Conservation (phyloP, 1,140 invertebrate species). For the Dolichoris vasculosae region DNA sequence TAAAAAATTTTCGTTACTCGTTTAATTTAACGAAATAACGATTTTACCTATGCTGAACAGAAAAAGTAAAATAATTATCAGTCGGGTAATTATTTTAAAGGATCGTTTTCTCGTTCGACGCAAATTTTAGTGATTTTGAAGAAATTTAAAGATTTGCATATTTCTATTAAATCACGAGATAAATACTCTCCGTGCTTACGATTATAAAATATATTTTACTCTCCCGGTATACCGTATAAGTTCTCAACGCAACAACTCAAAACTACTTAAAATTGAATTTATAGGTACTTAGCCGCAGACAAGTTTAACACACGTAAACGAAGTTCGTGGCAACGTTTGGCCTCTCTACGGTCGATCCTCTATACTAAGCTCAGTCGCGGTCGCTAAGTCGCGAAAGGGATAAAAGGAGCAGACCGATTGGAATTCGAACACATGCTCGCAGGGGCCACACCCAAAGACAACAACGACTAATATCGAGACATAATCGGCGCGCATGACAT, state of each 20-base stretch:
- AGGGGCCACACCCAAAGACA: conserved; percentile 34
- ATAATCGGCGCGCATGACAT: conserved; percentile 26
- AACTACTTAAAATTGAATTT: conserved; percentile 8
- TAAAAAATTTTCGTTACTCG: no score
- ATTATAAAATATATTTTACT: background rate
- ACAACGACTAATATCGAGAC: conserved; percentile 37
- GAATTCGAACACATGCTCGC: conserved; percentile 29
- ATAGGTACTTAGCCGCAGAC: background rate
- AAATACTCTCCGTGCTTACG: background rate
- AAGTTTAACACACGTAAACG: background rate
- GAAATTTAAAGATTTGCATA: no score
- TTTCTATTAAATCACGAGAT: background rate
- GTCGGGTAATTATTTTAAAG: no score
- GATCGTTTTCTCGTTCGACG: no score
- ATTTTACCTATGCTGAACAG: no score
- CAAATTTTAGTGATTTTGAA: no score
- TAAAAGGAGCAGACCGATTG: conserved; percentile 16
- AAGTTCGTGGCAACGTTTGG: background rate
- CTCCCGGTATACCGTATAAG: background rate
- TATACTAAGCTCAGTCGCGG: background rate
- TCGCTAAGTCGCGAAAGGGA: conserved; percentile 4
- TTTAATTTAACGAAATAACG: no score
- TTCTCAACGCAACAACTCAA: background rate
- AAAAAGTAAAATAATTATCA: no score
- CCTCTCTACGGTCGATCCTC: background rate